These are phyloP conservation scores for Helicoverpa armigera DNA, from an alignment of 1,140 invertebrate genomes.

Conservation along the genomic window DNA sequence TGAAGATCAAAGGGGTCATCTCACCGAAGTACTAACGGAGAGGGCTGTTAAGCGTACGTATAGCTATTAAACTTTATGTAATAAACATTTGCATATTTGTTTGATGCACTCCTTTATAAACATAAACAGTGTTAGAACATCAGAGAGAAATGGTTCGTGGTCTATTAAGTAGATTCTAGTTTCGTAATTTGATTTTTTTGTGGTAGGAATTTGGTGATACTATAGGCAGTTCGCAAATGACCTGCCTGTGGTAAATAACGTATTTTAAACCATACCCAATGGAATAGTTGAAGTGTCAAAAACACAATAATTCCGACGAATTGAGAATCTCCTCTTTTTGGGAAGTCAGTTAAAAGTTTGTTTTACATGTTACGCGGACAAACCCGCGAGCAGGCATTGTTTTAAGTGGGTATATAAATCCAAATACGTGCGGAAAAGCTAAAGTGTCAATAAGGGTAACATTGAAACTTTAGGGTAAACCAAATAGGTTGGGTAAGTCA, in stretches of 20 bases:
- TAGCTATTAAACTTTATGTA: constrained; percentile 6
- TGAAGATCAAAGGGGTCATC: constrained; percentile 88
- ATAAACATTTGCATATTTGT: not conserved
- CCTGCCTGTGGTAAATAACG: too few relatives aligned
- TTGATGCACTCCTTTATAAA: not conserved
- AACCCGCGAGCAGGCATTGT: too few relatives aligned
- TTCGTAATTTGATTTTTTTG: not conserved
- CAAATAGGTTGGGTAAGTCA: not conserved
- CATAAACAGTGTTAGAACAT: constrained; percentile 20
- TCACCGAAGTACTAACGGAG: constrained; percentile 91
- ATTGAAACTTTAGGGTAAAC: not conserved
- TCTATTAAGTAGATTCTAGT: not conserved
- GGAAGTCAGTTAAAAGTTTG: too few relatives aligned
- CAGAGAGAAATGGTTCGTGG: not conserved
- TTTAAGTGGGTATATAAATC: too few relatives aligned
- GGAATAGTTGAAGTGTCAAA: too few relatives aligned
- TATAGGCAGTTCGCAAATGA: too few relatives aligned
- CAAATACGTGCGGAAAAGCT: not conserved
- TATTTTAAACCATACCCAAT: too few relatives aligned
- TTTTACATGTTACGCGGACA: too few relatives aligned
- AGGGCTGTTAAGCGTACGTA: constrained; percentile 86
- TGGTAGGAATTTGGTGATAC: not conserved
- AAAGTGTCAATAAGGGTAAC: not conserved
- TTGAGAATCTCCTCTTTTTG: too few relatives aligned
- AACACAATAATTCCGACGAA: too few relatives aligned